Evolutionary conservation across 2,797 vertebrate species (phyloP).

Genomic region (Cyclopterus lumpus): DNA sequence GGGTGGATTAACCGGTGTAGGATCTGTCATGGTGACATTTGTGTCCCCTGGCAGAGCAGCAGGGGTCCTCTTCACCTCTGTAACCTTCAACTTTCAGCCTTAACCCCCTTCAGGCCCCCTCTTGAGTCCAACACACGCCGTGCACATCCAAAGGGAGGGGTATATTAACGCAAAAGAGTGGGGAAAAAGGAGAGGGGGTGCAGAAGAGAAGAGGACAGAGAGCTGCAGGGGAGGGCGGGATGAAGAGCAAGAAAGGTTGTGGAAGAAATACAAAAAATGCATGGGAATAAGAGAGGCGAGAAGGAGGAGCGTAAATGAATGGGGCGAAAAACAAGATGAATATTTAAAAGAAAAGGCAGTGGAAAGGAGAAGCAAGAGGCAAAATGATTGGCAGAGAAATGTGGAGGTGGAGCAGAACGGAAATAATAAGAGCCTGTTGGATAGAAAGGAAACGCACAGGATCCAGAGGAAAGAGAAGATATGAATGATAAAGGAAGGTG

Average conservation of each 20-base stretch:
- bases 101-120: constrained; percentile 81
- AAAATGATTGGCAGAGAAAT: constrained; percentile 50
- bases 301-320: constrained; percentile 12
- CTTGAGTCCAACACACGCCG: constrained; percentile 77
- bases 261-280: constrained; percentile 20
- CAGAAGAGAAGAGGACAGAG: constrained; percentile 39
- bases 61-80: constrained; percentile 83
- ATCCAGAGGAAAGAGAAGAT: constrained; percentile 18
- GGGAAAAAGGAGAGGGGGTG: constrained; percentile 33
- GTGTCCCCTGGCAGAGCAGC: constrained; percentile 83
- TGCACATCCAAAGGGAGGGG: constrained; percentile 49
- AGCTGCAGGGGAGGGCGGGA: constrained; percentile 41
- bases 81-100: constrained; percentile 89
- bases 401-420: constrained; percentile 39
- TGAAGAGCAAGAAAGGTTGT: constrained; percentile 33
- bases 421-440: constrained; percentile 17
- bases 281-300: constrained; percentile 8
- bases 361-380: neutral
- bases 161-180: constrained; percentile 31
- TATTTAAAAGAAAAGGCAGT: neutral
- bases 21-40: constrained; percentile 87
- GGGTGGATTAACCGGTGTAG: constrained; percentile 77
- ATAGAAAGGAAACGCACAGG: constrained; percentile 14
- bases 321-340: neutral
- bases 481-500: constrained; percentile 35